Conservation (phyloP, 2,797 vertebrate species). For the Craterocephalus amniculus region DNA sequence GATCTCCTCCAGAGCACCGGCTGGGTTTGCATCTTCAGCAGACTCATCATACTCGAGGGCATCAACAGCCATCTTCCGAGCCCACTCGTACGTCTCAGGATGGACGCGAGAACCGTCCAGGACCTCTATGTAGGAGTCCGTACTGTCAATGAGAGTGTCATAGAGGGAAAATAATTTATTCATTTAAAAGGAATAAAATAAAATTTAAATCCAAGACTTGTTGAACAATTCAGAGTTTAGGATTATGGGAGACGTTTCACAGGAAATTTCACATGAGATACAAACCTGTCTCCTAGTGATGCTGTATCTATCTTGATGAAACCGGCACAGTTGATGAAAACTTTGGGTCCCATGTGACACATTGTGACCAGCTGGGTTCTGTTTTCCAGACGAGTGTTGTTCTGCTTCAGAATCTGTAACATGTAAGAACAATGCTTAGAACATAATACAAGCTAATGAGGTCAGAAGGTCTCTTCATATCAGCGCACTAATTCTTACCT, state of each 20-base stretch:
- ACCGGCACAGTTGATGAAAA: slow-evolving; percentile 99
- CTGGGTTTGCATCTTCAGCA: slow-evolving; percentile 97
- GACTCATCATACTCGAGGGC: slow-evolving; percentile 98
- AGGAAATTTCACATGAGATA: neutral
- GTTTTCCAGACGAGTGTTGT: slow-evolving; percentile 98
- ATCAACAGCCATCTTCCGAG: slow-evolving; percentile 98
- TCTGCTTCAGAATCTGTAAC: slow-evolving; percentile 95
- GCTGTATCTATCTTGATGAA: slow-evolving; percentile 99
- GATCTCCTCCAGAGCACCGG: slow-evolving; percentile 97
- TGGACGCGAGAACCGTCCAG: slow-evolving; percentile 97
- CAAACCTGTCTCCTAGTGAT: slow-evolving; percentile 95
- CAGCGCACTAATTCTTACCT: slow-evolving; percentile 80
- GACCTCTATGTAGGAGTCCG: slow-evolving; percentile 98
- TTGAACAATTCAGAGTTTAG: neutral
- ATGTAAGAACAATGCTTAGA: neutral
- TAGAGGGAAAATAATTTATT: neutral
- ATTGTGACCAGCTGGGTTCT: slow-evolving; percentile 98
- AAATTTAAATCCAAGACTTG: neutral
- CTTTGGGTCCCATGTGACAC: slow-evolving; percentile 99
- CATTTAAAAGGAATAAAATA: neutral
- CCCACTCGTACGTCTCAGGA: slow-evolving; percentile 99
- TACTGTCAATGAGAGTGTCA: slow-evolving; percentile 78
- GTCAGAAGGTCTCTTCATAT: too few relatives aligned
- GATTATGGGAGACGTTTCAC: too few relatives aligned
- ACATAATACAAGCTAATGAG: neutral